Percentiles rank a stretch among this genome's conserved stretches.
Evolutionary conservation across 2,113 vertebrate species (phyloP).

Genomic region (Felis chaus): DNA sequence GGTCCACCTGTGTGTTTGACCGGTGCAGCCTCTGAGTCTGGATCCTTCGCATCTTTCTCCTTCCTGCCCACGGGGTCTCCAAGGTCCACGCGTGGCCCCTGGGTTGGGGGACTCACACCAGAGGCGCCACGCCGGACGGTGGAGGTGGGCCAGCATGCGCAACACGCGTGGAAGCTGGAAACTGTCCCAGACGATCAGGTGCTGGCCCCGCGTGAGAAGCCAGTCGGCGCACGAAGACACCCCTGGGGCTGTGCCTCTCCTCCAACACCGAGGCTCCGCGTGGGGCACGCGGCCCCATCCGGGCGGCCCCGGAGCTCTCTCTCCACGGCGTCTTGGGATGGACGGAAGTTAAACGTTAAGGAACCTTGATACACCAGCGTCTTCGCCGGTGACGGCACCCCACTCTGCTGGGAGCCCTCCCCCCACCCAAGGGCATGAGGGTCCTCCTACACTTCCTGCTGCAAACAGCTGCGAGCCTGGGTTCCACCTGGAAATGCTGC

Average conservation of each 20-base stretch:
- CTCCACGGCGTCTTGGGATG: no score
- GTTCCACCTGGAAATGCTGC: fast-evolving
- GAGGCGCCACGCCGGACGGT: not conserved
- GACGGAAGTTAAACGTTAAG: not conserved
- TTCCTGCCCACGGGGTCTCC: not conserved
- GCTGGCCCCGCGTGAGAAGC: not conserved
- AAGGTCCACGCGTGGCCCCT: not conserved
- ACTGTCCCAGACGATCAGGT: not conserved
- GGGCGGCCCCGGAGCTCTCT: fast-evolving
- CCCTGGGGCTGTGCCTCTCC: not conserved
- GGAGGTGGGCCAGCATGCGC: fast-evolving
- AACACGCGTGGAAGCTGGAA: no score
- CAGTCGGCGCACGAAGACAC: fast-evolving
- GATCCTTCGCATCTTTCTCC: not conserved
- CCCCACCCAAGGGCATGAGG: not conserved
- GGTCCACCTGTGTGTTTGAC: not conserved
- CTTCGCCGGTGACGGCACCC: not conserved
- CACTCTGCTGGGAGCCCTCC: not conserved
- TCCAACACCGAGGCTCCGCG: fast-evolving
- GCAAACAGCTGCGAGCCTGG: not conserved
- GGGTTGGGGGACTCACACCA: not conserved
- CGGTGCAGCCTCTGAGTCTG: not conserved
- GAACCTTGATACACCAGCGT: not conserved
- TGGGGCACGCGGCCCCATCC: not conserved
- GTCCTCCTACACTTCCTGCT: not conserved